Conservation (phyloP, 2,113 vertebrate species). For the Paramisgurnus dabryanus region DNA sequence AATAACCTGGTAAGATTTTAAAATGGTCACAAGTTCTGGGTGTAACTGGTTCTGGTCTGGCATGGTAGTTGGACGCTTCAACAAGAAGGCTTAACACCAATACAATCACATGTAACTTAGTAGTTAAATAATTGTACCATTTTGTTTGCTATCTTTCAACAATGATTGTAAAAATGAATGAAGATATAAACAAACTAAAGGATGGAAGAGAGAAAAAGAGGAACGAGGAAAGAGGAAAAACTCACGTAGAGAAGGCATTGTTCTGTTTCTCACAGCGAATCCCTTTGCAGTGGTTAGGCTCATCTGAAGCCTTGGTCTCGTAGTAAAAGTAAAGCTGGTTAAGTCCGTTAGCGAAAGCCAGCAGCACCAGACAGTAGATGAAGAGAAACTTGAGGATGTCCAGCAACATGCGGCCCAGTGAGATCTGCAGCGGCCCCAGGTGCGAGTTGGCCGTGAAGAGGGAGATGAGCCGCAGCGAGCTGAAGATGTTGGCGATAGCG, state of each 20-base stretch:
- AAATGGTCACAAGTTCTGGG: too few species aligned
- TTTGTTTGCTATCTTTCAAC: too few species aligned
- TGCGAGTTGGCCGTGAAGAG: slow-evolving; percentile 97
- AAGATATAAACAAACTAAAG: neutral
- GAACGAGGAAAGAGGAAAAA: slow-evolving; percentile 3
- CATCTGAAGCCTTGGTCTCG: slow-evolving; percentile 92
- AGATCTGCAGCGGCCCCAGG: slow-evolving; percentile 94
- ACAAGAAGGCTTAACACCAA: too few species aligned
- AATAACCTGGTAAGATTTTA: too few species aligned
- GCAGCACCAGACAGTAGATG: slow-evolving; percentile 91
- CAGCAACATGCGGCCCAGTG: slow-evolving; percentile 92
- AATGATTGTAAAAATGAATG: neutral
- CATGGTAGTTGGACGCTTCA: too few species aligned
- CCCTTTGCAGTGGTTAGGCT: slow-evolving; percentile 94
- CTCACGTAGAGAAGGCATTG: slow-evolving; percentile 98
- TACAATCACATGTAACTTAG: too few species aligned
- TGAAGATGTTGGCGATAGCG: slow-evolving; percentile 97
- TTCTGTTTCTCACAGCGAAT: slow-evolving; percentile 98
- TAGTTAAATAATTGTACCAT: too few species aligned
- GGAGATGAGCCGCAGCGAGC: slow-evolving; percentile 92
- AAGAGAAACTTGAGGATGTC: slow-evolving; percentile 99
- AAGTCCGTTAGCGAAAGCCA: slow-evolving; percentile 94
- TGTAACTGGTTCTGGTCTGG: too few species aligned
- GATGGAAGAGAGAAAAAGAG: neutral
- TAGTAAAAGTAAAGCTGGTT: slow-evolving; percentile 99